Base-by-base conservation (phyloP, 2,888 invertebrate species). In the Drosophila barbarae region DNA sequence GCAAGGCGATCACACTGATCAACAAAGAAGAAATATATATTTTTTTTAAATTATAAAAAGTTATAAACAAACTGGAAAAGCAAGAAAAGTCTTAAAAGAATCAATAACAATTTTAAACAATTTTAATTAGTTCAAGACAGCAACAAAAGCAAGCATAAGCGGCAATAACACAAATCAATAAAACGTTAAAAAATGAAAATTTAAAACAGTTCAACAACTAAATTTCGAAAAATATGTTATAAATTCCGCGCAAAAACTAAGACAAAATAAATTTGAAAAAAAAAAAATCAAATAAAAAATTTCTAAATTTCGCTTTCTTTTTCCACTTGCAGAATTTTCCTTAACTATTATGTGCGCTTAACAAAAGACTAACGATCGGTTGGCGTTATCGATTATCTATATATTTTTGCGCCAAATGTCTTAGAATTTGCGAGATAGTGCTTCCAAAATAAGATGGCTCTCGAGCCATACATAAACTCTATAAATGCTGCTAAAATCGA, bases 391-490 rank as follows among this genome's bases (percentile, higher is more conserved):
- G 49, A 9, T 51, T 46, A 46, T 38, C 38, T 53, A 30, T 44
- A 57, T 46, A 69, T 55, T 15, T 50, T 60, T 21, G 52, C 63
- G 54, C 60, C 82, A 70, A 81, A 79, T 79, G 78, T 69, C 61
- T 61, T 71, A 54, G 58, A 52, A 68, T 53, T 53, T 18, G 34
- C 30, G 38, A 35, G 47, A 68, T 56, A 47, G 66, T 66, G 66
- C 52, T 56, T 56, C 63, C 67, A 66, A 53, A 58, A 57, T 47
- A 81, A 82, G 70, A 79, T 79, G 78, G 82, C 79, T 67, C 71
- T 71, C 66, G 71, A 67, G 73, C 71, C 79, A 76, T 64, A 51
- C 63, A 42, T 28, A 15, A 42, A 42, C 21, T 39, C 21, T 12
- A 69, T 34, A 69, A 72, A 72, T 64, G 64, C 65, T 58, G 57